Percentiles rank a stretch among this genome's conserved stretches.
Conservation (phyloP, 1,140 invertebrate species). For the Tetramorium alpestre region DNA sequence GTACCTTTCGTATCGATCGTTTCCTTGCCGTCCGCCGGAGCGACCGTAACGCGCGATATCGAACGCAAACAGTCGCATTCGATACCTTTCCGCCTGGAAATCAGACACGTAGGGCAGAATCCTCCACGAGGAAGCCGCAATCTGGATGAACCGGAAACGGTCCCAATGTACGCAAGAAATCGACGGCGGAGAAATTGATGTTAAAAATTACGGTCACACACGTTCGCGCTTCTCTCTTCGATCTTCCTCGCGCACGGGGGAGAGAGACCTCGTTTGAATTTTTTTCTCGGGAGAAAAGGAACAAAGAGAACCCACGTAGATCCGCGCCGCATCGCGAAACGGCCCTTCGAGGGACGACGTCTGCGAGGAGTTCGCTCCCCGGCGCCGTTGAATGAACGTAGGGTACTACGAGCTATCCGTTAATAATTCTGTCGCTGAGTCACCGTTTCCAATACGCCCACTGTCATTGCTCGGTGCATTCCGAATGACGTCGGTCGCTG, state of each 20-base stretch:
- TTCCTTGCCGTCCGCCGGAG: background rate
- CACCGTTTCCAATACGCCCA: constrained; percentile 75
- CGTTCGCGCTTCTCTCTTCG: background rate
- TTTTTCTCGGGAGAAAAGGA: background rate
- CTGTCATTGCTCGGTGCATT: constrained; percentile 60
- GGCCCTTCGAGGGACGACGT: background rate
- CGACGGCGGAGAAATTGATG: too few species aligned
- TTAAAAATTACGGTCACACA: background rate
- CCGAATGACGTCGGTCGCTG: constrained; percentile 57
- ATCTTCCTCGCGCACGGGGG: background rate
- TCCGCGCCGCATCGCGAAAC: background rate
- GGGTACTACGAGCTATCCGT: constrained; percentile 6
- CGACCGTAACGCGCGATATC: constrained; percentile 16
- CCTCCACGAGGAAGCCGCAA: background rate
- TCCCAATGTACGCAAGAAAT: too few species aligned
- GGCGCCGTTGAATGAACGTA: constrained; percentile 61
- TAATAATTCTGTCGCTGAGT: constrained; percentile 73
- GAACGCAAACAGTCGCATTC: constrained; percentile 11
- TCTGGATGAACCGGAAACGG: background rate
- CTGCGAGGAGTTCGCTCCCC: background rate
- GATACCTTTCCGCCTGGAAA: constrained; percentile 31
- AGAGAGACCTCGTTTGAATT: background rate
- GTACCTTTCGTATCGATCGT: constrained; percentile 50
- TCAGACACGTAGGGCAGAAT: background rate
- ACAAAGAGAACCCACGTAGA: background rate